These are phyloP conservation scores for Catharus ustulatus DNA, from an alignment of 2,797 vertebrate genomes.

Conservation along the genomic window DNA sequence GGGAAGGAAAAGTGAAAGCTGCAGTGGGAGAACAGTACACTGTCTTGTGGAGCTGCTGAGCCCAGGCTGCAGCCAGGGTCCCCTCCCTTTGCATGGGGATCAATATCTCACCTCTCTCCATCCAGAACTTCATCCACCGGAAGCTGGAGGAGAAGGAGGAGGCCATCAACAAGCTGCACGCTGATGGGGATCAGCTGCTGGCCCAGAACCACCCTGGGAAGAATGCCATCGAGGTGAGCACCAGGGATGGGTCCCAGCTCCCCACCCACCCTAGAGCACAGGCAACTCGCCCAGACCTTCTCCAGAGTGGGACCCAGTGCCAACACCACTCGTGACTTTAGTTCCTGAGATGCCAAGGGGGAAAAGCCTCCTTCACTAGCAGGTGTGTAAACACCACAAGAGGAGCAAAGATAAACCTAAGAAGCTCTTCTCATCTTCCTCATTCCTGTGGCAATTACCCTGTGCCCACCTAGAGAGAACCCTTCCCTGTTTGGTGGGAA, in stretches of 20 bases:
- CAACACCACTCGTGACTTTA: neutral
- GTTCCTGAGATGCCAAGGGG: neutral
- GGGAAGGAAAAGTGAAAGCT: neutral
- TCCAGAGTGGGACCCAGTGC: neutral
- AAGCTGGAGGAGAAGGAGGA: slow-evolving; percentile 93
- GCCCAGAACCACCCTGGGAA: slow-evolving; percentile 85
- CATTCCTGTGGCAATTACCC: neutral
- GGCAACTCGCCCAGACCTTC: neutral
- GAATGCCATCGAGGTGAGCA: slow-evolving; percentile 87
- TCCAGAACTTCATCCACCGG: slow-evolving; percentile 87
- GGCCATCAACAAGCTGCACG: slow-evolving; percentile 88
- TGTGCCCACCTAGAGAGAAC: neutral
- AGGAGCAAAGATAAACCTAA: neutral
- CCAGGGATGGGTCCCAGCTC: neutral
- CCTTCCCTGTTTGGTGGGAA: neutral
- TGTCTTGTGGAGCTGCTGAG: neutral
- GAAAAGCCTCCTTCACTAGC: neutral
- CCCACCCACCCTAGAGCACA: accelerated
- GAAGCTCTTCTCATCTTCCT: neutral
- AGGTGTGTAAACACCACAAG: neutral
- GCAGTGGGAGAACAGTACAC: neutral
- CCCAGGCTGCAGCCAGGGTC: neutral
- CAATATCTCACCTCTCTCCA: neutral
- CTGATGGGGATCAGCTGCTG: slow-evolving; percentile 88
- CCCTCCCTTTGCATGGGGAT: accelerated